Evolutionary conservation across 2,113 vertebrate genomes (phyloP).

Genomic region (Platysteira castanea): DNA sequence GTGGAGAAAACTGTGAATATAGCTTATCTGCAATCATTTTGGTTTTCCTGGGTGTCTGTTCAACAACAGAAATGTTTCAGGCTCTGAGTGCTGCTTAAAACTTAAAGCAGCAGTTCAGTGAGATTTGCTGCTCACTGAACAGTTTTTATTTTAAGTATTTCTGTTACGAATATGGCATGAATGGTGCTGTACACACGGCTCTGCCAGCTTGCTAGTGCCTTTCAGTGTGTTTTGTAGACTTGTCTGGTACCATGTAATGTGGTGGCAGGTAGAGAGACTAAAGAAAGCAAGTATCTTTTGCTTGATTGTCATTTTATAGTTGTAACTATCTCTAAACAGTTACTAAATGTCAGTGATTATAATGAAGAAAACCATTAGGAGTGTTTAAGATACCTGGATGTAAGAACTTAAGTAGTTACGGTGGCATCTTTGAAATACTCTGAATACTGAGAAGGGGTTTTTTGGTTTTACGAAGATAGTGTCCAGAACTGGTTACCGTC

Average conservation of each 20-base stretch:
- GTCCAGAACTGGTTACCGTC: background rate
- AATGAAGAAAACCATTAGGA: background rate
- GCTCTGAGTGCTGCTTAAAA: background rate
- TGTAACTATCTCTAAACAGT: background rate
- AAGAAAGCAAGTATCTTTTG: background rate
- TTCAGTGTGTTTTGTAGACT: background rate
- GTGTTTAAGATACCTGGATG: accelerated
- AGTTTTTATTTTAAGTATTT: background rate
- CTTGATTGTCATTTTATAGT: background rate
- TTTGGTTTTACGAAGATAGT: background rate
- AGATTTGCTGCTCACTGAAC: background rate
- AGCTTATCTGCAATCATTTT: background rate
- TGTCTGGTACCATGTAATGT: accelerated
- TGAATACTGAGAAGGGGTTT: background rate
- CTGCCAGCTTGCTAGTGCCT: background rate
- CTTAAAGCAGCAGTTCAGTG: background rate
- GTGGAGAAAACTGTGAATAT: background rate
- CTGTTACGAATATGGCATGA: background rate
- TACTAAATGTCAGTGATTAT: background rate
- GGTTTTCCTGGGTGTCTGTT: background rate
- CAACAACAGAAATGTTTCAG: background rate
- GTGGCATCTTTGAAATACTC: background rate
- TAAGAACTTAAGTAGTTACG: background rate
- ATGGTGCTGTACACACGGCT: background rate
- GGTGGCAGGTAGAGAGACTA: background rate